Conservation (phyloP, 2,888 invertebrate species). For the Druceiella hillmani region DNA sequence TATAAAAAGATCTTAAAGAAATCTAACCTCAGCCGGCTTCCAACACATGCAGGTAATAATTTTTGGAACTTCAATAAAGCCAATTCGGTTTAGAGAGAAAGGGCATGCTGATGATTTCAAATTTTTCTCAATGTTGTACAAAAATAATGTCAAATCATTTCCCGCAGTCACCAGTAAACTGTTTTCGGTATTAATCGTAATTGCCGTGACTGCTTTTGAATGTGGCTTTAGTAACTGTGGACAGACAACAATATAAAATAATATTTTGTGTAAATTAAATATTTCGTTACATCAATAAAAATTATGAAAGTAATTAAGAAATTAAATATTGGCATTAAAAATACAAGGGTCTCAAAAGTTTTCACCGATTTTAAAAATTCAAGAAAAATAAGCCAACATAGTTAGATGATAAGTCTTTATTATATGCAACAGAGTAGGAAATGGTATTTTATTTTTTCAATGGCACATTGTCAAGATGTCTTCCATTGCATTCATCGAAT, state of each 20-base stretch:
- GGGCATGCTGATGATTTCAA: slow-evolving; percentile 33
- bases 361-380: no score
- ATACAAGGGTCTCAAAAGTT: no score
- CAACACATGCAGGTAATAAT: slow-evolving; percentile 62
- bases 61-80: slow-evolving; percentile 60
- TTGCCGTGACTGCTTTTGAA: slow-evolving; percentile 53
- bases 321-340: slow-evolving; percentile 11
- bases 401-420: no score
- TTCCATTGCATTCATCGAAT: no score
- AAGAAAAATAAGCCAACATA: no score
- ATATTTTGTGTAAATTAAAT: neutral
- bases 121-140: slow-evolving; percentile 52
- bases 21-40: slow-evolving; percentile 52
- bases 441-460: no score
- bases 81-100: slow-evolving; percentile 56
- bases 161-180: slow-evolving; percentile 61
- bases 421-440: no score
- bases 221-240: slow-evolving; percentile 62
- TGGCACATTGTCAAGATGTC: no score
- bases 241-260: slow-evolving; percentile 9
- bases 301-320: slow-evolving; percentile 2
- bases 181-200: slow-evolving; percentile 53
- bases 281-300: neutral
- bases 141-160: slow-evolving; percentile 63
- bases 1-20: slow-evolving; percentile 2